A percentile compares a stretch with the other conserved stretches of the same genome.
phyloP scores from a whole-genome alignment of 1,140 invertebrate genomes.

The Heliothis virescens region DNA sequence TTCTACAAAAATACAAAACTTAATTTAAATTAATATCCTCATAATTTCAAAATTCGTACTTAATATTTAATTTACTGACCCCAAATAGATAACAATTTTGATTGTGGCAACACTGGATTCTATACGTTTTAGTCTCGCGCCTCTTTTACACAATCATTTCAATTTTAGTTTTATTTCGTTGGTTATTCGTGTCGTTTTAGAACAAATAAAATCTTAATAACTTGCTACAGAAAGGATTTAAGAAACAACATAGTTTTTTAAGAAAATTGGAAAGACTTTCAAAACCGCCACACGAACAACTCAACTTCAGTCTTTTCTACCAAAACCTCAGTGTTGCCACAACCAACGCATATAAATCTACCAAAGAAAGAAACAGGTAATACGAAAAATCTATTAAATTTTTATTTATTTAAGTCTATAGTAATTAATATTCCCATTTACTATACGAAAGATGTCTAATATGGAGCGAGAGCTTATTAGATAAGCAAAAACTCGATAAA shows the following conservation, averaged over 20 bases:
- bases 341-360: slow-evolving; percentile 25
- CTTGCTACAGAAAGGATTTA: no score
- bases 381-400: slow-evolving; percentile 30
- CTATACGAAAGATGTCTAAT: not conserved
- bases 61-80: slow-evolving; percentile 37
- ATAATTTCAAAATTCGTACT: slow-evolving; percentile 10
- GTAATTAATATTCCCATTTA: not conserved
- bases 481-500: not conserved
- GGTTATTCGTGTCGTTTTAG: not conserved
- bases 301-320: slow-evolving; percentile 35
- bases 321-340: slow-evolving; percentile 26
- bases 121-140: not conserved
- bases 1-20: no score
- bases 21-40: not conserved
- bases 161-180: not conserved
- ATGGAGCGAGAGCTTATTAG: not conserved
- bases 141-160: not conserved
- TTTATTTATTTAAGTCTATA: slow-evolving; percentile 3
- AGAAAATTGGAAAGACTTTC: not conserved
- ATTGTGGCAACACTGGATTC: slow-evolving; percentile 27
- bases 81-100: slow-evolving; percentile 38
- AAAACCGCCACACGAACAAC: not conserved
- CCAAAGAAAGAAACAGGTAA: slow-evolving; percentile 24
- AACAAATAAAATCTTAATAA: no score
- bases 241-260: no score